Conservation (phyloP, 2,113 vertebrate genomes). For the Aphyosemion australe region DNA sequence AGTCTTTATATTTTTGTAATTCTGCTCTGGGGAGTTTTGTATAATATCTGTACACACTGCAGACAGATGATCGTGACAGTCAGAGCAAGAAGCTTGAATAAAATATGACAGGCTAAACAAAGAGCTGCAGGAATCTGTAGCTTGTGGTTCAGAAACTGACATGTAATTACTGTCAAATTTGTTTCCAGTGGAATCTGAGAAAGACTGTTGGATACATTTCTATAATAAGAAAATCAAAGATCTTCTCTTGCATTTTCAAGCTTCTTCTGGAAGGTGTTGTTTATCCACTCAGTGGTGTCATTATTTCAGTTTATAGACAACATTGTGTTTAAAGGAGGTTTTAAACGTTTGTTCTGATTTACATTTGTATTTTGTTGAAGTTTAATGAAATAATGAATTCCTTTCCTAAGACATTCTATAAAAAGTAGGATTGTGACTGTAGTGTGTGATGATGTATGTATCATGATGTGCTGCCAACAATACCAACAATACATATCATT, state of each 20-base stretch:
- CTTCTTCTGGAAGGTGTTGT: not conserved
- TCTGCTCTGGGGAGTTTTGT: conserved; percentile 27
- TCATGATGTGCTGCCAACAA: too few species aligned
- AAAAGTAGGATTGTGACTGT: too few species aligned
- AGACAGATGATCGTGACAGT: conserved; percentile 43
- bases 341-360: not conserved
- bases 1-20: conserved; percentile 48
- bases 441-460: too few species aligned
- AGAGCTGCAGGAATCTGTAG: conserved; percentile 46
- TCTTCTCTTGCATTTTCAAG: conserved; percentile 2
- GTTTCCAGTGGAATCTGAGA: conserved; percentile 23
- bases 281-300: not conserved
- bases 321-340: not conserved
- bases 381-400: too few species aligned
- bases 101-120: conserved; percentile 64
- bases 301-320: not conserved
- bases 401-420: too few species aligned
- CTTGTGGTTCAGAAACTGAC: conserved; percentile 47
- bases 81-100: conserved; percentile 41
- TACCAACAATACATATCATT: too few species aligned
- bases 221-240: not conserved
- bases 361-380: too few species aligned
- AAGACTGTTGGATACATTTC: conserved; percentile 6
- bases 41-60: conserved; percentile 42
- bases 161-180: conserved; percentile 52